Conservation (phyloP, 2,888 invertebrate species). For the Scelioninae gen. 1 region DNA sequence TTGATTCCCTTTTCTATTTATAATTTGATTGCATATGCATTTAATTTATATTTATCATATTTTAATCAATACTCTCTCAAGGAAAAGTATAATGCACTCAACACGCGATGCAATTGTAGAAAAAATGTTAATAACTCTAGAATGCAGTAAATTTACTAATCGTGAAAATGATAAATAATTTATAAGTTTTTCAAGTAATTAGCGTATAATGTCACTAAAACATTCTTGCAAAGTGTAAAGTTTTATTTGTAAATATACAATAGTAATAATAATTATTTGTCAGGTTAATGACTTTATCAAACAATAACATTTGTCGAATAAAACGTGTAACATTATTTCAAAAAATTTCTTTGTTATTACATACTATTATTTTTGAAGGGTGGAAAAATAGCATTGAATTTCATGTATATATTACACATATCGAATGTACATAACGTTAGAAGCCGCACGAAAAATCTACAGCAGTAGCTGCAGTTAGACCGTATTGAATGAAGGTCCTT, state of each 20-base stretch:
- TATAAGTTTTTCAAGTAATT: not conserved
- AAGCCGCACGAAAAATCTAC: constrained; percentile 39
- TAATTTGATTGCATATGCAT: constrained; percentile 37
- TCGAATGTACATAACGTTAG: constrained; percentile 24
- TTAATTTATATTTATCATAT: constrained; percentile 55
- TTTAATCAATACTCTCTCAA: constrained; percentile 34
- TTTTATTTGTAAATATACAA: no score
- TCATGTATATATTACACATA: constrained; percentile 24
- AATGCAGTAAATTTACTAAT: constrained; percentile 3
- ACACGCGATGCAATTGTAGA: constrained; percentile 28
- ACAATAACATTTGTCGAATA: no score
- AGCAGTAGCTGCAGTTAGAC: constrained; percentile 45
- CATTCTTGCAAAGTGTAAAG: no score
- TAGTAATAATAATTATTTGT: no score
- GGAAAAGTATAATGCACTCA: constrained; percentile 38
- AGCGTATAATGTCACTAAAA: no score
- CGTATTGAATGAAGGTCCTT: constrained; percentile 51
- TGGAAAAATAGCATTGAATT: constrained; percentile 16
- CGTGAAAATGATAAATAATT: constrained; percentile 11
- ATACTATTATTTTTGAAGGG: constrained; percentile 7
- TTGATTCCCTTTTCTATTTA: constrained; percentile 39
- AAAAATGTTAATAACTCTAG: constrained; percentile 15
- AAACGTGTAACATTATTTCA: not conserved
- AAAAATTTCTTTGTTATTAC: not conserved
- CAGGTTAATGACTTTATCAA: no score